phyloP scores from a whole-genome alignment of 2,113 vertebrate genomes.

The Nyctereutes procyonoides region DNA sequence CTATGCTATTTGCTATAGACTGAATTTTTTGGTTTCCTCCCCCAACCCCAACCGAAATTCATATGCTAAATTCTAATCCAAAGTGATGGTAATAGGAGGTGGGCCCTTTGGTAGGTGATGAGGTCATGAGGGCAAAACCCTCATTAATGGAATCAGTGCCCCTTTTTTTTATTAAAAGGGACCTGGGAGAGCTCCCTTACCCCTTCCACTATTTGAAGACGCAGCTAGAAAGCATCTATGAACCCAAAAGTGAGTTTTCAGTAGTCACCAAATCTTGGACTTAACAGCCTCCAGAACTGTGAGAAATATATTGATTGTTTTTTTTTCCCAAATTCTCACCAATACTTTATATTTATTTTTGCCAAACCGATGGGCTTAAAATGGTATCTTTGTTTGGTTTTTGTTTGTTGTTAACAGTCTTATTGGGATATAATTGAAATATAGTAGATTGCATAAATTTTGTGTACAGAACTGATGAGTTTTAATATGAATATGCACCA shows the following conservation, averaged over 20 bases:
- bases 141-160: not conserved
- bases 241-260: not conserved
- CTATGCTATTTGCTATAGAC: not conserved
- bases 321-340: not conserved
- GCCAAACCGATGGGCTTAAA: not conserved
- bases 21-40: not conserved
- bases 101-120: not conserved
- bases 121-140: not conserved
- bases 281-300: not conserved
- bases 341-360: constrained; percentile 22
- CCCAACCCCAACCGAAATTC: not conserved
- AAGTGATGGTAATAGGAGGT: not conserved
- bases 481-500: not conserved
- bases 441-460: not conserved
- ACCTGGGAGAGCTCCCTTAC: not conserved
- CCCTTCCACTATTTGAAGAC: not conserved
- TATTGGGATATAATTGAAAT: not conserved
- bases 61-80: not conserved
- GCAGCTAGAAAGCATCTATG: not conserved
- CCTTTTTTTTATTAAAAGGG: not conserved
- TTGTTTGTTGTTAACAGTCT: not conserved
- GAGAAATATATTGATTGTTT: no score
- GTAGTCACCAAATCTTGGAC: not conserved
- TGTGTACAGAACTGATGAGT: not conserved
- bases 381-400: not conserved